Evolutionary conservation across 1,140 invertebrate species (phyloP), one percentile per base, ranked within the genome.

Genomic region (Tenebrio molitor): DNA sequence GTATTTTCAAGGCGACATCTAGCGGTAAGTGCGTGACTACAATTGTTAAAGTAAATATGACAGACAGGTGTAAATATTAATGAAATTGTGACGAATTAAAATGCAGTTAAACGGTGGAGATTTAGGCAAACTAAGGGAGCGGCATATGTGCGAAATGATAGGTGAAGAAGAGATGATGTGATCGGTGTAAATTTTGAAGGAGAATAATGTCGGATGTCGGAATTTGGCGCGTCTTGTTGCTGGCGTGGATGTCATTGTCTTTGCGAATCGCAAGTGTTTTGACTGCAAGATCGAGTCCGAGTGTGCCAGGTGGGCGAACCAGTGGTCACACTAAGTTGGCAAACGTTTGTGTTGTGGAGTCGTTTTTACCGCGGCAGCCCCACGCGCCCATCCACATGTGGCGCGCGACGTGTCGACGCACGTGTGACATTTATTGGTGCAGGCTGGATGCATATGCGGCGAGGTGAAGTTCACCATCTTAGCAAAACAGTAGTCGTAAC

Each of bases 371-470:
- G 42, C 50, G 64, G 19, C 46, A 50, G 66, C 46, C 33, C 71
- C 73, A 71, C 68, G 68, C 68, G 69, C 44, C 63, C 42, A 68
- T 63, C 41, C 74, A 74, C 74, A 76, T 74, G 72, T 76, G 74
- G 74, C 72, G 72, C 74, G 71, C 71, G 69, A 71, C 73, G 66
- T 77, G 76, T 75, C 71, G 74, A 75, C 68, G 71, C 76, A 77
- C 76, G 76, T 77, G 76, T 77, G 76, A 77, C 76, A 77, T 77
- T 77, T 77, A 77, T 73, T 75, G 70, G 73, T 74, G 70, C 71
- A 75, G 66, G 68, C 73, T 77, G 73, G 69, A 42, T 67, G 63
- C 73, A 73, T 41, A 69, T 58, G 50, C 50, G 69, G 66, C 70
- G 73, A 72, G 42, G 70, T 66, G 74, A 75, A 69, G 71, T 75